Base-by-base conservation (phyloP, 1,140 invertebrate species). In the Atta cephalotes region DNA sequence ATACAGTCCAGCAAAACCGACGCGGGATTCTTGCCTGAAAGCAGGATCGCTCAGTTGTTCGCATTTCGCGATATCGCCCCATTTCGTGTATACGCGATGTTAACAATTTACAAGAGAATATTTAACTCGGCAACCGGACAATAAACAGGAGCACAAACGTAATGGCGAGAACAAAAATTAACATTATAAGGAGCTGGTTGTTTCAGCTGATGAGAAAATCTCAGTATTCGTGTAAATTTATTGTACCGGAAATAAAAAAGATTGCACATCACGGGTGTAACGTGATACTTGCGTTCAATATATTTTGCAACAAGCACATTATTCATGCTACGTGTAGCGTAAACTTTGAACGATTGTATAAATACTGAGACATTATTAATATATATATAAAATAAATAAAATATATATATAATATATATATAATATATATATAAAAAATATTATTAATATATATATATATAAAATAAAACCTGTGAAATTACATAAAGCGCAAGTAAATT, bases 11-110 rank as follows among this genome's bases (percentile, higher is more conserved):
- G 80, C 80, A 56, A 74, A 25, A 60, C 35, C 66, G 21, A 70
- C 66, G 51, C 25, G 35, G 7, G 39, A 49, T 76, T 62, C 56
- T 76, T 58, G 39, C 56, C 56, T 39, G 25, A 76, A 62, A 84
- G 72, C 70, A 45, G 56, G 49, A 76, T 76, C 70, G n/a, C 70
- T 63, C 80, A 31, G 56, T 68, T 82, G 80, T 82, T 82, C 56
- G 68, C 70, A 18, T 76, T n/a, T 74, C 70, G 56, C 70, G 70
- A 49, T 45, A 63, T 35, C 70, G 25, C 80, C 25, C 39, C 39
- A 74, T 74, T 82, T 74, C 68, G 12, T 12, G 68, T 62, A 14
- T 28, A 9, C 31, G 14, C 18, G 63, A 49, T 74, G 68, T 62
- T 82, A 62, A 74, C 56, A 82, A 74, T 12, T 56, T 80, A 66